Percentiles rank a stretch among this genome's conserved stretches.
These are phyloP conservation scores for Acheta domesticus DNA, from an alignment of 2,888 invertebrate species.

Conservation along the genomic window DNA sequence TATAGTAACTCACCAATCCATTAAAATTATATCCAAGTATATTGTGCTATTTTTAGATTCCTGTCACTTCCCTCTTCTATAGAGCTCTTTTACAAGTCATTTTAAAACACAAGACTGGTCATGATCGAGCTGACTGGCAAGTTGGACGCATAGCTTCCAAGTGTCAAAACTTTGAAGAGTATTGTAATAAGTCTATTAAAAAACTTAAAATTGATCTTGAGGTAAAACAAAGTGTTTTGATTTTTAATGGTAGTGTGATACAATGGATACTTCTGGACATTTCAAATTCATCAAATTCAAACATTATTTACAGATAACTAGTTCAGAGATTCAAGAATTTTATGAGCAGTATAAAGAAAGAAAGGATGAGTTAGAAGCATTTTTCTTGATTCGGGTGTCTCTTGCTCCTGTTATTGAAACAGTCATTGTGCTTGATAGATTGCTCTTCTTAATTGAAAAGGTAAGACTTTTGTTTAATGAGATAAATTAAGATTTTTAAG, in stretches of 20 bases:
- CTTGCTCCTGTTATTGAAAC: constrained; percentile 78
- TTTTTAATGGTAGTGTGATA: not conserved
- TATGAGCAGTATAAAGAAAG: constrained; percentile 48
- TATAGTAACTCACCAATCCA: too few relatives aligned
- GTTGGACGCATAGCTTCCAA: constrained; percentile 63
- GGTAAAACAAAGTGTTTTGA: constrained; percentile 40
- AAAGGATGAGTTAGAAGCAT: constrained; percentile 61
- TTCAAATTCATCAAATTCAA: too few relatives aligned
- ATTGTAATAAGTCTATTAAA: constrained; percentile 63
- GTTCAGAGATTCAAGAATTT: constrained; percentile 48
- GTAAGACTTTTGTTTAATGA: constrained; percentile 41
- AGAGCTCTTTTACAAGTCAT: constrained; percentile 70
- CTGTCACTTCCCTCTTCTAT: constrained; percentile 66
- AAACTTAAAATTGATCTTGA: constrained; percentile 57
- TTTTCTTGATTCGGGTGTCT: constrained; percentile 72
- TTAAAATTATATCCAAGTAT: not conserved
- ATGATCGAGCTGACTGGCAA: constrained; percentile 51
- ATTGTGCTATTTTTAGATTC: constrained; percentile 45
- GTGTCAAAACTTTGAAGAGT: constrained; percentile 62
- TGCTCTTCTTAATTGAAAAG: constrained; percentile 70
- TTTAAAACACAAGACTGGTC: constrained; percentile 49
- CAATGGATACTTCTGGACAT: too few relatives aligned
- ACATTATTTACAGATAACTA: constrained; percentile 42
- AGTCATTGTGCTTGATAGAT: constrained; percentile 76
- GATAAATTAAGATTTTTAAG: not conserved